Base-by-base conservation (phyloP, 2,113 vertebrate genomes). In the Scolopax mira region DNA sequence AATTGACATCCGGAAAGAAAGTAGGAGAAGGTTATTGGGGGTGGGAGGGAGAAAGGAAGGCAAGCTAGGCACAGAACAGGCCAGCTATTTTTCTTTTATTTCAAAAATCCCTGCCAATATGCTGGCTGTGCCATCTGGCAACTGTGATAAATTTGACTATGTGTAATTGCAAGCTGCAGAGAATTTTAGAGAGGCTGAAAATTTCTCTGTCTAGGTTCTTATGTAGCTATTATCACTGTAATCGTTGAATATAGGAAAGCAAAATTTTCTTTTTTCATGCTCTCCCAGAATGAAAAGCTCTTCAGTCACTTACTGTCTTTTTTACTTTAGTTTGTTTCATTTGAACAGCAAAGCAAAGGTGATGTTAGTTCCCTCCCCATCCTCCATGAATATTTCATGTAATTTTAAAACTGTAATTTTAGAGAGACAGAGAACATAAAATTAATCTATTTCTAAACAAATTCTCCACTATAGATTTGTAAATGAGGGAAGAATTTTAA, bases 311-410 rank as follows among this genome's bases (percentile, higher is more conserved):
- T 64, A 64, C 70, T 41, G 64, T 52, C 85, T 85, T 84, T 89
- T 83, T 79, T 73, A 58, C 69, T 79, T 72, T 18, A 3, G 44
- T 85, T 94, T 75, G 44, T 72, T 94, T 79, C 58, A 54, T 89
- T 55, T 66, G 58, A 94, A 78, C 70, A 85, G 84, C 46, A 89
- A 88, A 92, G 52, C 93, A 85, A 81, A 94, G 90, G 92, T 95
- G 93, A 86, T 66, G 41, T 62, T 28, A 35, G 65, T 46, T 69
- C 64, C 74, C 46, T 73, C 73, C 82, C 83, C 13, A 27, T 64
- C n/a, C 60, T 65, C 78, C 54, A 96, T 96, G 93, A 96, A 97
- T 97, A 95, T 95, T 96, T 96, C 84, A 97, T 95, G 86, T 77
- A 93, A 93, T 97, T 93, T 95, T 80, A 33, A 69, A 88, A 77